Percentiles rank a stretch among this genome's conserved stretches.
These are phyloP conservation scores for Lampris megalopsis DNA, from an alignment of 2,113 vertebrate genomes.

Conservation along the genomic window DNA sequence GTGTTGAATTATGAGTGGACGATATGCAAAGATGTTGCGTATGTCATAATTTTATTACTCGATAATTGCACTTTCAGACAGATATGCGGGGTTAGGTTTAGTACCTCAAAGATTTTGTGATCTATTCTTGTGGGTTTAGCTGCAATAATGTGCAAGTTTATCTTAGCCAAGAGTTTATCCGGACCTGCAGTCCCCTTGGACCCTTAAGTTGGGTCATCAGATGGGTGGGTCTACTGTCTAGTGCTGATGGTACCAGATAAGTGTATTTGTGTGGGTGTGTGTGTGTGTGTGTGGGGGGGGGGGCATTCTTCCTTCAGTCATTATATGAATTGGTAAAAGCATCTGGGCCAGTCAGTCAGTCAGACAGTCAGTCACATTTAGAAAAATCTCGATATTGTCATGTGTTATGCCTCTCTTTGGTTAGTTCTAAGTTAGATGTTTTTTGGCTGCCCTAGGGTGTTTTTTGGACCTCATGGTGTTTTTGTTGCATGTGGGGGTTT, in stretches of 20 bases:
- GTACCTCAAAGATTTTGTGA: background rate
- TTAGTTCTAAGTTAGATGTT: background rate
- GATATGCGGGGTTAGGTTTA: background rate
- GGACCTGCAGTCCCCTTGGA: constrained; percentile 49
- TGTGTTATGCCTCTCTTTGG: too few species aligned
- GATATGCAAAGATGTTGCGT: background rate
- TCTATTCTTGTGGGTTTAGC: constrained; percentile 7
- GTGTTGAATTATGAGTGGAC: too few species aligned
- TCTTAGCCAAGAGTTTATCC: constrained; percentile 20
- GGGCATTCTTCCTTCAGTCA: constrained; percentile 56
- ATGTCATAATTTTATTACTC: background rate
- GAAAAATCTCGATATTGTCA: background rate
- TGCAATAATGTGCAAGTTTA: background rate
- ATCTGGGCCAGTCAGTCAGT: constrained; percentile 11
- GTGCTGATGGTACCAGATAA: constrained; percentile 74
- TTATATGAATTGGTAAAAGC: constrained; percentile 26
- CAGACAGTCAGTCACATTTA: background rate
- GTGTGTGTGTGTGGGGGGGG: too few species aligned
- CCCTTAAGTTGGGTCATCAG: constrained; percentile 76
- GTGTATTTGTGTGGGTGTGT: constrained; percentile 26
- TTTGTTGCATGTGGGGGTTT: background rate
- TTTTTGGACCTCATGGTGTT: background rate
- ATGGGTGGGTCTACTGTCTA: constrained; percentile 70
- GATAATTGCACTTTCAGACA: background rate
- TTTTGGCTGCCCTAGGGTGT: background rate